Evolutionary conservation across 2,888 invertebrate species (phyloP).

Genomic region (Rhagonycha lutea): DNA sequence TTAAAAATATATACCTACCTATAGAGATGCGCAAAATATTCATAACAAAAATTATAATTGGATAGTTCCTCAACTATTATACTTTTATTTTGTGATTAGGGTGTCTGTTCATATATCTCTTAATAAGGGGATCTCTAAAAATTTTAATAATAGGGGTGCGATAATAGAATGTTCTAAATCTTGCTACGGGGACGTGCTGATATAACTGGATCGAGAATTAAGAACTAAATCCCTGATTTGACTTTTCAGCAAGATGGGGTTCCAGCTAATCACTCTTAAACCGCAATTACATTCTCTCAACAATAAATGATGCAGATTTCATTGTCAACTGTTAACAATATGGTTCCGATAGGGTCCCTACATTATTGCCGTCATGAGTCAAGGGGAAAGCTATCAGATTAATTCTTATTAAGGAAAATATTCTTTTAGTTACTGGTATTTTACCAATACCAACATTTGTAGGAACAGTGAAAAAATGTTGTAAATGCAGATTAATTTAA

Average conservation of each 20-base stretch:
- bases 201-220: not conserved
- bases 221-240: not conserved
- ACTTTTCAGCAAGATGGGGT: not conserved
- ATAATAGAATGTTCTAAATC: not conserved
- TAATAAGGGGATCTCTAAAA: not conserved
- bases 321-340: not conserved
- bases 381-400: not conserved
- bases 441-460: no score
- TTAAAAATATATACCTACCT: not conserved
- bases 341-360: not conserved
- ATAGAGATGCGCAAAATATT: not conserved
- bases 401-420: not conserved
- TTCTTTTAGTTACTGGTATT: no score
- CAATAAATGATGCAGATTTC: not conserved
- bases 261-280: not conserved
- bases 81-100: not conserved
- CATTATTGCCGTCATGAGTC: not conserved
- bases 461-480: no score
- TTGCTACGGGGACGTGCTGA: not conserved
- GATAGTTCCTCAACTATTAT: not conserved
- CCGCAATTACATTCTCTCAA: not conserved
- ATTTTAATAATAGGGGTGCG: not conserved
- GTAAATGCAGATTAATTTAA: no score
- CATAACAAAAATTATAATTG: not conserved
- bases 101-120: not conserved